phyloP scores from a whole-genome alignment of 2,888 invertebrate species.

The Choreutis nemorana region DNA sequence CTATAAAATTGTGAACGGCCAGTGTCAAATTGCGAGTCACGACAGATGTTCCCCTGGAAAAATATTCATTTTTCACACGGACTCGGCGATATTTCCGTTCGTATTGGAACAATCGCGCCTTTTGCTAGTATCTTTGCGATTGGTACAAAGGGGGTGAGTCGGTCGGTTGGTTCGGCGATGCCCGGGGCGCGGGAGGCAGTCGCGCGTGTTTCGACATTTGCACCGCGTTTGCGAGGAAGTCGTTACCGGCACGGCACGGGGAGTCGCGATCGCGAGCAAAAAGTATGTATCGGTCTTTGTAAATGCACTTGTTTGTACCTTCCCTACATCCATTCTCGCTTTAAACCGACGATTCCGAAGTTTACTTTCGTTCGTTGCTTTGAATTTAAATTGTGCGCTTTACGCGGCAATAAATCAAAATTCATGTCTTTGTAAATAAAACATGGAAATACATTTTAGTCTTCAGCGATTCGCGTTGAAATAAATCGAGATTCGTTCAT shows the following conservation, averaged over 20 bases:
- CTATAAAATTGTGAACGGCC: slow-evolving; percentile 1
- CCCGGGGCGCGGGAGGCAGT: slow-evolving; percentile 17
- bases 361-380: slow-evolving; percentile 10
- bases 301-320: slow-evolving; percentile 22
- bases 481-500: too few relatives aligned
- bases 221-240: slow-evolving; percentile 40
- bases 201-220: slow-evolving; percentile 33
- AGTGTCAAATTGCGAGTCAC: background rate
- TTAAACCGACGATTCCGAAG: too few relatives aligned
- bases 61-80: slow-evolving; percentile 40
- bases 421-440: too few relatives aligned
- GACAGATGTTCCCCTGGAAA: slow-evolving; percentile 16
- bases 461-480: too few relatives aligned
- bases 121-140: slow-evolving; percentile 26
- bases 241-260: too few relatives aligned
- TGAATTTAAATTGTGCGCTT: slow-evolving; percentile 11
- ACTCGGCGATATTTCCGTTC: slow-evolving; percentile 38
- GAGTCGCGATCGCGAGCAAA: slow-evolving; percentile 31
- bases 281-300: slow-evolving; percentile 29
- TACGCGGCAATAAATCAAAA: slow-evolving; percentile 15
- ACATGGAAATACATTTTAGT: too few relatives aligned
- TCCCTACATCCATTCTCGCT: too few relatives aligned
- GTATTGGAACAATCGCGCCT: slow-evolving; percentile 42
- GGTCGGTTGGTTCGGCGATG: slow-evolving; percentile 12
- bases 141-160: slow-evolving; percentile 26